These are phyloP conservation scores for Aphidoletes aphidimyza DNA, from an alignment of 2,888 invertebrate genomes.

Conservation along the genomic window DNA sequence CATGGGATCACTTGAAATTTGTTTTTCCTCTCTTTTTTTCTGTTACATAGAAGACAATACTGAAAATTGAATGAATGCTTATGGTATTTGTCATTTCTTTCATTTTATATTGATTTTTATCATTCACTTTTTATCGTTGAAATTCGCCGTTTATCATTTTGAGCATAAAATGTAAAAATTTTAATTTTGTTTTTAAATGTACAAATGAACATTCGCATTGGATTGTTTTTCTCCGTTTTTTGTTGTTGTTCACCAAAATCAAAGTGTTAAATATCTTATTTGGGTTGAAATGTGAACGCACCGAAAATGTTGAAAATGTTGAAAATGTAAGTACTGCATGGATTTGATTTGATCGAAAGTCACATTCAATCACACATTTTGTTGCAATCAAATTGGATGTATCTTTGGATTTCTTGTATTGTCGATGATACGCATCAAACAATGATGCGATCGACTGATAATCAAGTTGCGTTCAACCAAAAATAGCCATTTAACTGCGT, in stretches of 20 bases:
- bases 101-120: too few species aligned
- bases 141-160: too few species aligned
- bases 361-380: not conserved
- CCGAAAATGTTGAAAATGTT: not conserved
- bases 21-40: too few species aligned
- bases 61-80: too few species aligned
- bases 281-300: not conserved
- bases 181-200: too few species aligned
- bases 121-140: too few species aligned
- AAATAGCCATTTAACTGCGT: not conserved
- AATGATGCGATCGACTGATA: not conserved
- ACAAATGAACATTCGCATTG: too few species aligned
- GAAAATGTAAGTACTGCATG: not conserved
- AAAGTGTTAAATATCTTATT: constrained; percentile 13
- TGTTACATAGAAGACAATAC: too few species aligned
- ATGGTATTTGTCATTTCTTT: too few species aligned
- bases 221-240: too few species aligned
- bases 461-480: not conserved
- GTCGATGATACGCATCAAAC: not conserved
- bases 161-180: too few species aligned
- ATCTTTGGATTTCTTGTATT: not conserved
- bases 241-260: not conserved
- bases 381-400: not conserved
- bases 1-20: too few species aligned
- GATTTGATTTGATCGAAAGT: constrained; percentile 14